These are phyloP conservation scores for Ianthella basta DNA, from an alignment of 37 sponge, comb jelly and placozoan species.

Conservation along the genomic window DNA sequence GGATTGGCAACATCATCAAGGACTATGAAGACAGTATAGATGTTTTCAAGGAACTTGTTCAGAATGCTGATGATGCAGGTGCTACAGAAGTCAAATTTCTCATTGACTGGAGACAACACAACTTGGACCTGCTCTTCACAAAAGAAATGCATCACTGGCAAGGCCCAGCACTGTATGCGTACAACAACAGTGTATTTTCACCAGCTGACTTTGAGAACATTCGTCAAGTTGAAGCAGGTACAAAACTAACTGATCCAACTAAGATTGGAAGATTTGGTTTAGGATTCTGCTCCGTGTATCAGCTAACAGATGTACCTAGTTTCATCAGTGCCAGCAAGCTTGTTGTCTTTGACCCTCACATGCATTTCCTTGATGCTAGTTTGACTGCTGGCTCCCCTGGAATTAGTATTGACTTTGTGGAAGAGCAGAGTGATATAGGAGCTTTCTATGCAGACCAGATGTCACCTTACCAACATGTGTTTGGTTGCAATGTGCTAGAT, in stretches of 20 bases:
- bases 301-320: constrained; percentile 85
- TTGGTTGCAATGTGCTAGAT: constrained; percentile 62
- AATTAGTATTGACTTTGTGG: constrained; percentile 55
- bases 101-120: constrained; percentile 74
- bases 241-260: constrained; percentile 65
- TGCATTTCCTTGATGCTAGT: constrained; percentile 58
- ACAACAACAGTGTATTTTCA: constrained; percentile 72
- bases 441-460: constrained; percentile 72
- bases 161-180: constrained; percentile 82
- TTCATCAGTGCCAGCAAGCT: constrained; percentile 70
- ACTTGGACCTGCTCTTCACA: constrained; percentile 33
- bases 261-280: constrained; percentile 88
- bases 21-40: constrained; percentile 68
- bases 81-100: constrained; percentile 81
- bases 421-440: background rate
- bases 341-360: constrained; percentile 87
- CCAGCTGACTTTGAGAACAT: constrained; percentile 79
- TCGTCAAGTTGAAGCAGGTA: constrained; percentile 67
- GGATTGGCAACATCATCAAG: constrained; percentile 60
- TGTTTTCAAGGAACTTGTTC: constrained; percentile 86
- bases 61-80: constrained; percentile 93
- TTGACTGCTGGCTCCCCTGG: constrained; percentile 55
- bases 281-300: constrained; percentile 81
- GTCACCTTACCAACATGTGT: constrained; percentile 59
- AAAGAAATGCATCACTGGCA: constrained; percentile 76